Evolutionary conservation across 2,797 vertebrate genomes (phyloP).

Genomic region (Neosilurus mollespiculum): DNA sequence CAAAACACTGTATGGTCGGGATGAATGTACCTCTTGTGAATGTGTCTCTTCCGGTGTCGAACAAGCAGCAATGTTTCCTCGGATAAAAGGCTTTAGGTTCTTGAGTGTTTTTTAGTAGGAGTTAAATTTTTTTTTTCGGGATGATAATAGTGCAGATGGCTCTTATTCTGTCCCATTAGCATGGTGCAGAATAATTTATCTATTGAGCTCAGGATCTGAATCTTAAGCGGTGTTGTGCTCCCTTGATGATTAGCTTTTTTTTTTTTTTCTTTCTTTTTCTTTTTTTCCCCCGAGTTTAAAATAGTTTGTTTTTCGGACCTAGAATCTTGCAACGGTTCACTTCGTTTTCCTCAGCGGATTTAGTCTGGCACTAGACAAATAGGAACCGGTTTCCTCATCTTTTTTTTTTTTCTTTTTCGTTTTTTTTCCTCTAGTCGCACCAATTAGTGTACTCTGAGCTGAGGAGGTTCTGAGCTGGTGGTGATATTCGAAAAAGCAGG

Average conservation of each 20-base stretch:
- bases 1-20: conserved; percentile 19
- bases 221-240: background rate
- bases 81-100: conserved; percentile 8
- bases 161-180: conserved; percentile 26
- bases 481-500: conserved; percentile 3
- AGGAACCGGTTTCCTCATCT: background rate
- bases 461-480: background rate
- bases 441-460: conserved; percentile 14
- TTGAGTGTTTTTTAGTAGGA: background rate
- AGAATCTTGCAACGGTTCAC: background rate
- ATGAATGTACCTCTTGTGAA: conserved; percentile 7
- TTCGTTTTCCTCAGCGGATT: conserved; percentile 20
- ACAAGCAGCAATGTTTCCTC: conserved; percentile 21
- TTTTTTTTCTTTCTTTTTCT: background rate
- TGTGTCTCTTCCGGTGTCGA: conserved; percentile 8
- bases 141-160: conserved; percentile 43
- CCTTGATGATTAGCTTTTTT: background rate
- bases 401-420: background rate
- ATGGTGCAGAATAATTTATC: conserved; percentile 1
- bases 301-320: background rate
- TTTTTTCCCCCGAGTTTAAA: background rate
- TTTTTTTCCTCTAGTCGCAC: background rate
- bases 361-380: conserved; percentile 23
- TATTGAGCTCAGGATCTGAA: background rate
- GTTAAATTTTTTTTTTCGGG: background rate